Evolutionary conservation across 1,140 invertebrate genomes (phyloP), one percentile per base, ranked within the genome.

Genomic region (Lucilia cuprina): DNA sequence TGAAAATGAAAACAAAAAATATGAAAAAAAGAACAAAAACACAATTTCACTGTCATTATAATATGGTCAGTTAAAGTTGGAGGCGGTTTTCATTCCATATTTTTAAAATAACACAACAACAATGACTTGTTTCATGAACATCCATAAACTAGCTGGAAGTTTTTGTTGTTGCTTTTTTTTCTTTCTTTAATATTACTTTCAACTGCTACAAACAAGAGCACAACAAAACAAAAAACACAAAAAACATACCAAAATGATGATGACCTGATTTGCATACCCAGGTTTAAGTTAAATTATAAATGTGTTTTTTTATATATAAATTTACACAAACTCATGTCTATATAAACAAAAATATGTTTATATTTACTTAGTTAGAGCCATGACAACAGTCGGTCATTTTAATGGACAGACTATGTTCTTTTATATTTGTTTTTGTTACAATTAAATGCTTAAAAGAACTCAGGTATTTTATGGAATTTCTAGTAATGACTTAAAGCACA

Each of bases 11-110:
- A 77, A 41, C 21, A 41, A 77, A 13, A 77, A 17, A n/a, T 55
- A 55, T 55, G 50, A n/a, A 17, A 12, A 55, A 35, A 30, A 17
- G 4, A 75, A 8, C 21, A 13, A 14, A 14, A 34, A 75, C 30
- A 77, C 17, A 77, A 77, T 77, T 77, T 77, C 74, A 77, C 74
- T 77, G 74, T 77, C 74, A 77, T 77, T 77, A 41, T 77, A 41
- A 41, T 19, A 34, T 35, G 74, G 74, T 77, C 74, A 77, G 74
- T 77, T 41, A 77, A 35, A 17, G 34, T 34, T 77, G 34, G 74
- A 77, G 74, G 74, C 50, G 50, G 50, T 55, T 55, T 55, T 12
- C 12, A 12, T 55, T 55, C 17, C 50, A 12, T 5, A n/a, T 55
- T 13, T 5, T 55, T 41, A 3, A 5, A 8, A 41, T 3, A 30